These are phyloP conservation scores for Oriolus oriolus DNA, from an alignment of 2,113 vertebrate species.

Conservation along the genomic window DNA sequence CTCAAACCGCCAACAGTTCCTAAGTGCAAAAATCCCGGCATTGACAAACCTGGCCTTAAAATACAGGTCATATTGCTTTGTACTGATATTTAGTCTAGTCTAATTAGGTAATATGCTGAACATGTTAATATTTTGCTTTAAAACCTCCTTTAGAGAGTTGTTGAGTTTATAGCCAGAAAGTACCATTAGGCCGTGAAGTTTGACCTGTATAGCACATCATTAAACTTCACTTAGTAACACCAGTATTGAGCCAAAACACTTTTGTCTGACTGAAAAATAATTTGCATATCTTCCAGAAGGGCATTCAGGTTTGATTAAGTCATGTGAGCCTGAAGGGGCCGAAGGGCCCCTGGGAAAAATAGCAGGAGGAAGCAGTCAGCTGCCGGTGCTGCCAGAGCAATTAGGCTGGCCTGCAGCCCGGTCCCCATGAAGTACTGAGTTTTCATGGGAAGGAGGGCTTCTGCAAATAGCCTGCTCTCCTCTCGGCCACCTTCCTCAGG, in stretches of 20 bases:
- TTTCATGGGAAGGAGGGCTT: not conserved
- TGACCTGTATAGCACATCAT: slow-evolving; percentile 55
- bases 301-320: slow-evolving; percentile 60
- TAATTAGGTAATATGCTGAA: not conserved
- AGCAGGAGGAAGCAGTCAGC: slow-evolving; percentile 45
- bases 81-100: not conserved
- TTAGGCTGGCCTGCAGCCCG: slow-evolving; percentile 59
- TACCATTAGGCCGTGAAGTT: not conserved
- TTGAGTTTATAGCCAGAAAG: not conserved
- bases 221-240: slow-evolving; percentile 59
- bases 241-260: slow-evolving; percentile 40
- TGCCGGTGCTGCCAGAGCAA: slow-evolving; percentile 44
- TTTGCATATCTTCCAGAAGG: slow-evolving; percentile 63
- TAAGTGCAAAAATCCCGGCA: not conserved
- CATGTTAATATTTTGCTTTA: not conserved
- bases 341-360: slow-evolving; percentile 58
- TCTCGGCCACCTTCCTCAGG: not conserved
- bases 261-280: slow-evolving; percentile 50
- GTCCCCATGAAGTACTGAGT: not conserved
- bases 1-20: not conserved
- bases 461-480: not conserved
- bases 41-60: not conserved
- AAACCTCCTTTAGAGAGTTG: not conserved
- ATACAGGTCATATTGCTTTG: not conserved
- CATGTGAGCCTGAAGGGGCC: slow-evolving; percentile 42